phyloP scores from a whole-genome alignment of 2,888 invertebrate genomes.

The Agrypnus murinus region DNA sequence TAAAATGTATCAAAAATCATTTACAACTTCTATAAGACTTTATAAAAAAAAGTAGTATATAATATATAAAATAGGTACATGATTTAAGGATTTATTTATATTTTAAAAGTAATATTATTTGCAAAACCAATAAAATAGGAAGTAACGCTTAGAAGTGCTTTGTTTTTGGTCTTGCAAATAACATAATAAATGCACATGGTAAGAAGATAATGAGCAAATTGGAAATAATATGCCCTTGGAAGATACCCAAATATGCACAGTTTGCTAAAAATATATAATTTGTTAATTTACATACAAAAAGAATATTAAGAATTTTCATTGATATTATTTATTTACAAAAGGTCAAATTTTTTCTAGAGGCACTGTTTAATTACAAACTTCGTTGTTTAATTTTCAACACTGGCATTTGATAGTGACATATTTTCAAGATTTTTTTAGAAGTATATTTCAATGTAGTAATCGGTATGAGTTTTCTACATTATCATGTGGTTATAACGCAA shows the following conservation, averaged over 20 bases:
- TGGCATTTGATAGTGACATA: no score
- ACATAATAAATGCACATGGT: slow-evolving; percentile 35
- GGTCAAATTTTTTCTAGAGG: neutral
- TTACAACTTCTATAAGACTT: no score
- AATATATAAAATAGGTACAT: slow-evolving; percentile 40
- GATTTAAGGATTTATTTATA: slow-evolving; percentile 30
- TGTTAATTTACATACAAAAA: neutral
- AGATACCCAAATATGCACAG: neutral
- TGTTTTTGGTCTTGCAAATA: slow-evolving; percentile 2
- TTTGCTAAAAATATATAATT: slow-evolving; percentile 10
- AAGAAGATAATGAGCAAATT: neutral
- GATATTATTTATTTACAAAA: neutral
- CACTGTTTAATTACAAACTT: neutral
- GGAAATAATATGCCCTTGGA: slow-evolving; percentile 1
- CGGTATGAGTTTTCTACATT: no score
- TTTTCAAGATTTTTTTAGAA: no score
- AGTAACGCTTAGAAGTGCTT: neutral
- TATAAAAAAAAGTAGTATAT: neutral
- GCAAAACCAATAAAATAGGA: neutral
- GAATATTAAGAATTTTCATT: no score
- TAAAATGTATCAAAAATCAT: no score
- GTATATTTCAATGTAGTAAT: no score
- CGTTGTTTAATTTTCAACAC: neutral
- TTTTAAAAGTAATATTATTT: slow-evolving; percentile 20
- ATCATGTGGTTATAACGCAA: no score